These are phyloP conservation scores for Caenorhabditis angaria DNA, from an alignment of 2,888 invertebrate genomes.

Conservation along the genomic window DNA sequence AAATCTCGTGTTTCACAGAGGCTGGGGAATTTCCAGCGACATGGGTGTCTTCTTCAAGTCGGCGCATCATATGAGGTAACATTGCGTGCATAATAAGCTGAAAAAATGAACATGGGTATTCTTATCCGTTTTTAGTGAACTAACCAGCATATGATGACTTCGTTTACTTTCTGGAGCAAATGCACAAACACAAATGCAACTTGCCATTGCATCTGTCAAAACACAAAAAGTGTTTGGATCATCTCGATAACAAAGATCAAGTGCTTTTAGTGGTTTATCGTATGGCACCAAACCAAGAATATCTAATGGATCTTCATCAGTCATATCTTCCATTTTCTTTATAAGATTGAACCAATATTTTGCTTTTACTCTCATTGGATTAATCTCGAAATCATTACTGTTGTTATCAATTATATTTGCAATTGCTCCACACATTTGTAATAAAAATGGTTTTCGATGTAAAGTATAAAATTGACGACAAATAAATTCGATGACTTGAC, in stretches of 20 bases:
- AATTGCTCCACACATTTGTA: slow-evolving; percentile 92
- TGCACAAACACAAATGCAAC: slow-evolving; percentile 97
- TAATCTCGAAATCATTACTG: slow-evolving; percentile 80
- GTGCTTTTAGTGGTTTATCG: slow-evolving; percentile 77
- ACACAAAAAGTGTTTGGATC: slow-evolving; percentile 96
- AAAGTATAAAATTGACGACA: slow-evolving; percentile 97
- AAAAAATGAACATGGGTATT: slow-evolving; percentile 12
- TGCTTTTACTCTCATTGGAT: slow-evolving; percentile 84
- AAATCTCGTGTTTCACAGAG: slow-evolving; percentile 84
- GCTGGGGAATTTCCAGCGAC: slow-evolving; percentile 79
- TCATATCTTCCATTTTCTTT: slow-evolving; percentile 82
- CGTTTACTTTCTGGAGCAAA: slow-evolving; percentile 91
- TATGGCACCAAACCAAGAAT: slow-evolving; percentile 76
- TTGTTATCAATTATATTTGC: slow-evolving; percentile 89
- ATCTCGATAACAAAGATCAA: slow-evolving; percentile 98
- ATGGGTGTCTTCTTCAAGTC: slow-evolving; percentile 88
- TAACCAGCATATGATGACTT: slow-evolving; percentile 76
- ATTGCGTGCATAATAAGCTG: slow-evolving; percentile 85
- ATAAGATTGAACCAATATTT: slow-evolving; percentile 84
- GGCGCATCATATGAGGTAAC: slow-evolving; percentile 91
- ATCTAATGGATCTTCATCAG: slow-evolving; percentile 84
- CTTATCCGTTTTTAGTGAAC: too few species aligned
- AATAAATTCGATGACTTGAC: slow-evolving; percentile 94
- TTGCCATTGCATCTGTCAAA: slow-evolving; percentile 89
- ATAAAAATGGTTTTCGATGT: slow-evolving; percentile 78